These are phyloP conservation scores for Rhodeus uyekii DNA, from an alignment of 2,797 vertebrate species.

Conservation along the genomic window DNA sequence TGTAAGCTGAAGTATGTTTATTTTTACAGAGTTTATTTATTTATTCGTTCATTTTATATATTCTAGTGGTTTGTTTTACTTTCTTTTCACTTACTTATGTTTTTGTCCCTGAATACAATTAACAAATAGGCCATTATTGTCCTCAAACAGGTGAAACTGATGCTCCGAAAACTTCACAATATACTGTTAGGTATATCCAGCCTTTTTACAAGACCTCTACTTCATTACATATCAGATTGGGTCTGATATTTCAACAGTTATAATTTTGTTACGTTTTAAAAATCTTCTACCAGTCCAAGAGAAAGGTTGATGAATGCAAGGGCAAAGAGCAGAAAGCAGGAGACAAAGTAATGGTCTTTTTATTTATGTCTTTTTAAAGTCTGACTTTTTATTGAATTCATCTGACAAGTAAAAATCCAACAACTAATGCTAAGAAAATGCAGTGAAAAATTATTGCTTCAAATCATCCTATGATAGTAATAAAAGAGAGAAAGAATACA, in stretches of 20 bases:
- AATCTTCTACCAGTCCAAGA: not conserved
- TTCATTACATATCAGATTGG: not conserved
- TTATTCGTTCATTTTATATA: not conserved
- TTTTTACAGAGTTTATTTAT: not conserved
- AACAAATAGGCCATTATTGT: not conserved
- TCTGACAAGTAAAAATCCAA: not conserved
- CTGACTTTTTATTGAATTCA: too few species aligned
- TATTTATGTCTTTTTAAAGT: too few species aligned
- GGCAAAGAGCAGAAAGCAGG: not conserved
- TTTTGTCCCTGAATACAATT: not conserved
- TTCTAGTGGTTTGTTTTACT: too few species aligned
- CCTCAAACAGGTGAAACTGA: not conserved
- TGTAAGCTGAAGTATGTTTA: not conserved
- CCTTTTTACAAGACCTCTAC: not conserved
- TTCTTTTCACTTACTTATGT: rapidly evolving
- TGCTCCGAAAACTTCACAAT: not conserved
- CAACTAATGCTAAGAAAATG: not conserved
- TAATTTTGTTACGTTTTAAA: not conserved
- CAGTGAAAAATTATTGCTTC: not conserved
- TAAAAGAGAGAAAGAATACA: not conserved
- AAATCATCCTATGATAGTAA: not conserved
- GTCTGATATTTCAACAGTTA: not conserved
- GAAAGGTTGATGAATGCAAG: too few species aligned
- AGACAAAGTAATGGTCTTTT: not conserved
- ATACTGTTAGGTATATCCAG: not conserved